These are phyloP conservation scores for Epistrophe grossulariae DNA, from an alignment of 2,888 invertebrate genomes.

Conservation along the genomic window DNA sequence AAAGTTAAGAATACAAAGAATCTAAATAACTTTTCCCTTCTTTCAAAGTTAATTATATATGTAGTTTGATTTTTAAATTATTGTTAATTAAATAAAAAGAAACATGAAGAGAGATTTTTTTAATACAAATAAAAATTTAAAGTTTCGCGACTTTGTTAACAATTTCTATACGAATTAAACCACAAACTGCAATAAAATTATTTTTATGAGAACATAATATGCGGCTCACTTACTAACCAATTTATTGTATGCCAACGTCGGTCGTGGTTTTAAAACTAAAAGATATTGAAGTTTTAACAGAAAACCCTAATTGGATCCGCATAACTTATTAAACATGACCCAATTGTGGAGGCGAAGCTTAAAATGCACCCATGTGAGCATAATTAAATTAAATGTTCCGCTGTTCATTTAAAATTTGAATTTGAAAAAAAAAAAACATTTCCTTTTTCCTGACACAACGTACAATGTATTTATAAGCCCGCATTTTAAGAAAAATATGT, in stretches of 20 bases:
- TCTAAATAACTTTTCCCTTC: too few species aligned
- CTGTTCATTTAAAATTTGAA: not conserved
- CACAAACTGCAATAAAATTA: too few species aligned
- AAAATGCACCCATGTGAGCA: conserved; percentile 26
- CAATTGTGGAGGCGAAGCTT: not conserved
- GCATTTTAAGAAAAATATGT: not conserved
- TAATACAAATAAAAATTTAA: too few species aligned
- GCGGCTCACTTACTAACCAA: not conserved
- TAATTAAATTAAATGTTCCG: conserved; percentile 28
- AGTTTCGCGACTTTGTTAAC: too few species aligned
- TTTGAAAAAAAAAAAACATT: not conserved
- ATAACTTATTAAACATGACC: conserved; percentile 19
- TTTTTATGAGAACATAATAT: too few species aligned
- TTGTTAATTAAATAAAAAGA: too few species aligned
- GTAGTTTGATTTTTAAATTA: too few species aligned
- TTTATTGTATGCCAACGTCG: not conserved
- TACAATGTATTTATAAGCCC: not conserved
- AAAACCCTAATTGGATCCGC: conserved; percentile 11
- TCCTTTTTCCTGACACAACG: conserved; percentile 9
- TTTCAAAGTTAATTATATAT: too few species aligned
- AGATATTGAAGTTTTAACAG: not conserved
- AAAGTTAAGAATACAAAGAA: too few species aligned
- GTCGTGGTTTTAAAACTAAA: not conserved
- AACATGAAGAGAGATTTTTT: too few species aligned
- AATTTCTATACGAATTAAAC: too few species aligned